Conservation (phyloP, 2,888 invertebrate genomes). For the Aphrophora alni region DNA sequence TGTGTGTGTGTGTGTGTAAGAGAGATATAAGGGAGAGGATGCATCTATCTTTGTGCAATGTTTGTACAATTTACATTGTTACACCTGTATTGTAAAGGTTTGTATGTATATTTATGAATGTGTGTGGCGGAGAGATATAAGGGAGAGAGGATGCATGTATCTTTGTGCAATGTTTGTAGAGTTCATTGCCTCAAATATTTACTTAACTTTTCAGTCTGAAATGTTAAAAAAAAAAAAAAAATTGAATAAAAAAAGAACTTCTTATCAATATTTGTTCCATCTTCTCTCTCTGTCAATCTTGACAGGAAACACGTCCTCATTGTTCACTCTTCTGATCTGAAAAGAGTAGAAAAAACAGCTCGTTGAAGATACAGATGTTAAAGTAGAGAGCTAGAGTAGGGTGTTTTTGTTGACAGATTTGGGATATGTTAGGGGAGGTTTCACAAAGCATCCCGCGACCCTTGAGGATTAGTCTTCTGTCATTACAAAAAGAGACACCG, state of each 20-base stretch:
- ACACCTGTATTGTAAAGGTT: too few relatives aligned
- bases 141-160: too few relatives aligned
- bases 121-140: too few relatives aligned
- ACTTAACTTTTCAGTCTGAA: background rate
- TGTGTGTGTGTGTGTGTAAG: too few relatives aligned
- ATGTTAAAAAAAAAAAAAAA: background rate
- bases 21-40: too few relatives aligned
- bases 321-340: background rate
- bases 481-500: background rate
- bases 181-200: background rate
- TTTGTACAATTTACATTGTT: too few relatives aligned
- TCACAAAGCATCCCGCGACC: background rate
- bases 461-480: background rate
- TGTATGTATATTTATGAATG: too few relatives aligned
- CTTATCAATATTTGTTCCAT: background rate
- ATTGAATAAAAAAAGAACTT: background rate
- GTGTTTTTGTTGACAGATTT: conserved; percentile 38
- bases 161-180: too few relatives aligned
- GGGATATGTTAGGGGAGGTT: conserved; percentile 19
- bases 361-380: conserved; percentile 29
- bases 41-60: too few relatives aligned
- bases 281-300: background rate
- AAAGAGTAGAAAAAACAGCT: background rate
- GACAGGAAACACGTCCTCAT: background rate
- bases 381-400: conserved; percentile 1